A percentile compares a stretch with the other conserved stretches of the same genome.
phyloP scores from a whole-genome alignment of 2,113 vertebrate species.

The Pampusana beccarii region DNA sequence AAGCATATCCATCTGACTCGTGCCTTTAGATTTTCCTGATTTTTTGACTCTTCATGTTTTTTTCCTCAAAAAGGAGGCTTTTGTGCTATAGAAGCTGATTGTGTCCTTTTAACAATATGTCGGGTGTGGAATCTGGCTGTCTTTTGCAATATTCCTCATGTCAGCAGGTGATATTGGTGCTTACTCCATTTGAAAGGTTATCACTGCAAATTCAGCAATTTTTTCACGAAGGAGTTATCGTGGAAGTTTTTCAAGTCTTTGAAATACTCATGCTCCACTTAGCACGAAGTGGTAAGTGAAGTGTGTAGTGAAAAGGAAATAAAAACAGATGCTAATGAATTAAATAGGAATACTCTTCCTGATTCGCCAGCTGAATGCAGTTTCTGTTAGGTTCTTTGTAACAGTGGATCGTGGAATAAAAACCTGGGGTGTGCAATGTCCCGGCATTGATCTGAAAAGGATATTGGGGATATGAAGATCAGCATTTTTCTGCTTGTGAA shows the following conservation, averaged over 20 bases:
- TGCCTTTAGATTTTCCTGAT: neutral
- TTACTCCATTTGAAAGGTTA: neutral
- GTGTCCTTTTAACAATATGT: constrained; percentile 33
- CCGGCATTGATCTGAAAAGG: constrained; percentile 1
- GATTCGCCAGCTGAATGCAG: neutral
- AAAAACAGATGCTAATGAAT: neutral
- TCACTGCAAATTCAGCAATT: neutral
- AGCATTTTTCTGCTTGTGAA: constrained; percentile 29
- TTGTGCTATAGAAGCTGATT: constrained; percentile 11
- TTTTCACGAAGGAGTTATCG: neutral
- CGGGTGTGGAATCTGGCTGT: neutral
- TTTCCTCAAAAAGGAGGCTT: neutral
- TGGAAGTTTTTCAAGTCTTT: neutral
- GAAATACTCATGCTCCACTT: neutral
- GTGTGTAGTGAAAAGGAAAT: neutral
- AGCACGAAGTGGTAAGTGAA: neutral
- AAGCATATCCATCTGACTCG: neutral
- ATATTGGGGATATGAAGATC: constrained; percentile 14
- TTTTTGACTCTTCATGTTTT: neutral
- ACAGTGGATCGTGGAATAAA: neutral
- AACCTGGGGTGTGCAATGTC: neutral
- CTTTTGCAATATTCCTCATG: neutral
- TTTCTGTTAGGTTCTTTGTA: neutral
- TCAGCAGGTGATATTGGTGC: neutral
- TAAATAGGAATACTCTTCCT: neutral